Conservation (phyloP, 2,797 vertebrate species). For the Microctenopoma stevenorrisi region DNA sequence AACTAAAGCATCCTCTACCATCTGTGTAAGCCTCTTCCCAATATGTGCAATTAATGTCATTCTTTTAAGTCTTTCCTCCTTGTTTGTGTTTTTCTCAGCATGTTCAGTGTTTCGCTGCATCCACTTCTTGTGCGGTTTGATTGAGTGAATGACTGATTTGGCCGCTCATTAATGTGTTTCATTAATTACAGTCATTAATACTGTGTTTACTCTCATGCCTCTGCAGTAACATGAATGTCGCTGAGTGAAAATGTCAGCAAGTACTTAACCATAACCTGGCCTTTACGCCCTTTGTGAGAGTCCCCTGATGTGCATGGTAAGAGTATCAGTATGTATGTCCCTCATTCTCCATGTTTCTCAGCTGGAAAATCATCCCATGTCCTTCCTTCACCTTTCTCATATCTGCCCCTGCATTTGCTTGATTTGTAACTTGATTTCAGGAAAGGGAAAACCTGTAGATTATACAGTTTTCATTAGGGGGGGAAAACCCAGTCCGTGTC, state of each 20-base stretch:
- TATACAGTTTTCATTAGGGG: slow-evolving; percentile 85
- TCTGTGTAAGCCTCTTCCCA: not conserved
- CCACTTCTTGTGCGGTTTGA: slow-evolving; percentile 53
- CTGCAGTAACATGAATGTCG: slow-evolving; percentile 25
- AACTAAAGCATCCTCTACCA: not conserved
- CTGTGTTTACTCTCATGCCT: slow-evolving; percentile 51
- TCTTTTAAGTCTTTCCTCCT: slow-evolving; percentile 2
- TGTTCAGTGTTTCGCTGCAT: slow-evolving; percentile 29
- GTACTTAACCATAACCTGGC: slow-evolving; percentile 46
- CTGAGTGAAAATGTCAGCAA: slow-evolving; percentile 47
- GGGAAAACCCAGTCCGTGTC: slow-evolving; percentile 82
- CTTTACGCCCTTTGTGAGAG: slow-evolving; percentile 27
- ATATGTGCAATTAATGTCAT: slow-evolving; percentile 3
- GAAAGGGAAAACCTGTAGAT: slow-evolving; percentile 87
- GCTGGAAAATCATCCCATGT: slow-evolving; percentile 79
- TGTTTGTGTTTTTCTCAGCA: slow-evolving; percentile 17
- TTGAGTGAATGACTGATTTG: slow-evolving; percentile 57
- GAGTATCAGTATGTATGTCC: slow-evolving; percentile 57
- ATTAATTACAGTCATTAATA: slow-evolving; percentile 69
- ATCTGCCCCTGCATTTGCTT: slow-evolving; percentile 77
- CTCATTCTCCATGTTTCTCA: slow-evolving; percentile 75
- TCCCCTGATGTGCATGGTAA: slow-evolving; percentile 51
- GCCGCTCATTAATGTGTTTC: slow-evolving; percentile 63
- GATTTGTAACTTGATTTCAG: slow-evolving; percentile 88
- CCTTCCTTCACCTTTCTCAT: slow-evolving; percentile 80